Evolutionary conservation across 1,140 invertebrate species (phyloP).

Genomic region (Melipona quadrifasciata): DNA sequence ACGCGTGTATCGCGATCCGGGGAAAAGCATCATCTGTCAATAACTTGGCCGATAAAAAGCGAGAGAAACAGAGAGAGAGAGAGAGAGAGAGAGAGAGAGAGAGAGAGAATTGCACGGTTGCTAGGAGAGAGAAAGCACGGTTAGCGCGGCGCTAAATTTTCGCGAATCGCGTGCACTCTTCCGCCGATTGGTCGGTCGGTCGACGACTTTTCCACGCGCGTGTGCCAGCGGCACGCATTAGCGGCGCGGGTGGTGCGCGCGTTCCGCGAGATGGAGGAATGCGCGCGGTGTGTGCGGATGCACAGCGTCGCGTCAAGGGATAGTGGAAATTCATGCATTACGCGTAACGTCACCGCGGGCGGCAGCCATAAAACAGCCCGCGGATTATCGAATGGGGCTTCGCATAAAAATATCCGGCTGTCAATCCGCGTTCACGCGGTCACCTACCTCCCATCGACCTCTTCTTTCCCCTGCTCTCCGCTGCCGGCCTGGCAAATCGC

Average conservation of each 20-base stretch:
- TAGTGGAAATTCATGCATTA: constrained; percentile 66
- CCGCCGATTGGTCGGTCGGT: constrained; percentile 54
- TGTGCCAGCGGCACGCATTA: constrained; percentile 22
- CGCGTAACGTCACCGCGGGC: constrained; percentile 67
- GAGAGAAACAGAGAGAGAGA: constrained; percentile 1
- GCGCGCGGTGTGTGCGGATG: neutral
- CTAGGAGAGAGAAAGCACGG: neutral
- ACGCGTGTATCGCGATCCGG: constrained; percentile 53
- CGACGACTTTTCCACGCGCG: neutral
- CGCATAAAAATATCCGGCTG: constrained; percentile 77
- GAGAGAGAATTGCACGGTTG: neutral
- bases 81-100: neutral
- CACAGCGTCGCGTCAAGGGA: constrained; percentile 6
- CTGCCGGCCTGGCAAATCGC: neutral
- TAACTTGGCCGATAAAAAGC: constrained; percentile 65
- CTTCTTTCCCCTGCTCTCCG: neutral
- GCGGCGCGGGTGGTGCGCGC: neutral
- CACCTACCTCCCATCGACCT: neutral
- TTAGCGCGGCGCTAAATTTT: constrained; percentile 36
- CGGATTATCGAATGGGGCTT: constrained; percentile 77
- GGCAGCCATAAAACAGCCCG: constrained; percentile 76
- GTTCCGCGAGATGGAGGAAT: neutral
- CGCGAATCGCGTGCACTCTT: constrained; percentile 62
- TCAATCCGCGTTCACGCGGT: constrained; percentile 66
- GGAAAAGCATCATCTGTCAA: constrained; percentile 70